Conservation (phyloP, 2,113 vertebrate genomes). For the Corapipo altera region DNA sequence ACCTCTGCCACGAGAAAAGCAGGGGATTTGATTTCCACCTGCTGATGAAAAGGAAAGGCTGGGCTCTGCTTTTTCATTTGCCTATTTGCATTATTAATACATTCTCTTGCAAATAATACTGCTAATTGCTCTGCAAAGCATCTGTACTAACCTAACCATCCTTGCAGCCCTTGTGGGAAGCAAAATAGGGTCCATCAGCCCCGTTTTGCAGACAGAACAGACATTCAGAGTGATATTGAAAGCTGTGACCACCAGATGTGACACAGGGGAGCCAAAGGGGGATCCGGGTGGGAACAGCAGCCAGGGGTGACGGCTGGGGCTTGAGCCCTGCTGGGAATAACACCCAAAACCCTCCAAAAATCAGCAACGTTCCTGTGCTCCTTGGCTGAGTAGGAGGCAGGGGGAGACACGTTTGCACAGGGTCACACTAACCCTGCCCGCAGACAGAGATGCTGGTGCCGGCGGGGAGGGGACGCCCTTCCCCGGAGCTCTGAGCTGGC, state of each 20-base stretch:
- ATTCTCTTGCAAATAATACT: background rate
- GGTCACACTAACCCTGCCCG: background rate
- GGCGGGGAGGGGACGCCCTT: background rate
- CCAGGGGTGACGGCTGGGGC: background rate
- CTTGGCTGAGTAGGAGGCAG: background rate
- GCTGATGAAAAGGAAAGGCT: background rate
- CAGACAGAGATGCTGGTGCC: conserved; percentile 18
- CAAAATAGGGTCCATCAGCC: background rate
- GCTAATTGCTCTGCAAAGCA: background rate
- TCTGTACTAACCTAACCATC: background rate
- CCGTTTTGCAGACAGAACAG: background rate
- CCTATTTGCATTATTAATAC: background rate
- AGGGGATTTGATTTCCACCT: background rate
- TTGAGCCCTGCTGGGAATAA: background rate
- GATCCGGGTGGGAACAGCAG: background rate
- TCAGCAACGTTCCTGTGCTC: background rate
- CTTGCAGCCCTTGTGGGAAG: background rate
- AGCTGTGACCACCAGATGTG: background rate
- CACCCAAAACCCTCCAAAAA: fast-evolving
- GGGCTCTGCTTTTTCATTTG: background rate
- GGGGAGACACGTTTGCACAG: background rate
- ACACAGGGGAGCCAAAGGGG: fast-evolving
- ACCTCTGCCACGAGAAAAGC: background rate
- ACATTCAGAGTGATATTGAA: background rate
- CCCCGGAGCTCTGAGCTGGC: conserved; percentile 47